Conservation (phyloP, 2,888 invertebrate genomes). For the Hydraecia micacea region DNA sequence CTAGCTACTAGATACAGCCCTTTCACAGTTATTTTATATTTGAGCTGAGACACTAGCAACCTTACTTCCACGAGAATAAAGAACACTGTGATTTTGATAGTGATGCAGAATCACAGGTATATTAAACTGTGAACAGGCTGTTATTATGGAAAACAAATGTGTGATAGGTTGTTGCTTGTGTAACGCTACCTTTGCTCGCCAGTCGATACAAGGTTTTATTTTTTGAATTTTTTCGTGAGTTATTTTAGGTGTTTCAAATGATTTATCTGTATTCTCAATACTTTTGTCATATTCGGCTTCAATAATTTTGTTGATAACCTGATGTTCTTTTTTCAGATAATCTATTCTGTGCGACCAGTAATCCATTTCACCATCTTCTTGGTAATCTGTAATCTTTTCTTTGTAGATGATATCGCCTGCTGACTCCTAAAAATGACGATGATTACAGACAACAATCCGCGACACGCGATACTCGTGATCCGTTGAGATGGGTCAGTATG, state of each 20-base stretch:
- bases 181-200: slow-evolving; percentile 79
- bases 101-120: neutral
- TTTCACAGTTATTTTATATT: neutral
- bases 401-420: slow-evolving; percentile 71
- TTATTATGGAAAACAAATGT: neutral
- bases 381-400: slow-evolving; percentile 68
- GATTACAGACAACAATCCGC: neutral
- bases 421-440: slow-evolving; percentile 70
- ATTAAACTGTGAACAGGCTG: neutral
- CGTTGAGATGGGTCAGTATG: neutral
- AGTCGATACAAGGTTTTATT: slow-evolving; percentile 84
- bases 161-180: neutral
- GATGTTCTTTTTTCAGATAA: slow-evolving; percentile 83
- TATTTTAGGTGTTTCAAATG: slow-evolving; percentile 73
- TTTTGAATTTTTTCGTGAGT: slow-evolving; percentile 79
- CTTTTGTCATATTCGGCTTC: slow-evolving; percentile 84
- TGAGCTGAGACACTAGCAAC: neutral
- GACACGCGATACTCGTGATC: neutral
- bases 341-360: slow-evolving; percentile 85
- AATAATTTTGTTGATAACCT: slow-evolving; percentile 83
- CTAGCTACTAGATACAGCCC: neutral
- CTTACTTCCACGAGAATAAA: neutral
- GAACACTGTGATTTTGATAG: neutral
- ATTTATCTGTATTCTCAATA: slow-evolving; percentile 76
- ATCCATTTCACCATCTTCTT: slow-evolving; percentile 75